Evolutionary conservation across 2,888 invertebrate genomes (phyloP).

Genomic region (Conomelus anceps): DNA sequence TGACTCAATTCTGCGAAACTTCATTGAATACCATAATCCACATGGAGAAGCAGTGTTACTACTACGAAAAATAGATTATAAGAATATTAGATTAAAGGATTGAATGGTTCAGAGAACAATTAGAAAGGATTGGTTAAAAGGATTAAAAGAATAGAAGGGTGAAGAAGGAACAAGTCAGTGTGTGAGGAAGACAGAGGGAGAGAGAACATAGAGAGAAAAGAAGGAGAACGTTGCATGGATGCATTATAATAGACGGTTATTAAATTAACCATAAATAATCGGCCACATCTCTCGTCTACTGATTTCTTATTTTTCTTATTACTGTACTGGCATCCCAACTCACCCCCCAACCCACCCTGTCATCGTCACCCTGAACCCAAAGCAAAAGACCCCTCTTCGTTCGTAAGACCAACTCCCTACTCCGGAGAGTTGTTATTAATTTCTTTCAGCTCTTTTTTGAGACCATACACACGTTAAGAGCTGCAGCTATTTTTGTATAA

Average conservation of each 20-base stretch:
- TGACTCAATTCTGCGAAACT: too few species aligned
- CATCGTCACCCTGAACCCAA: neutral
- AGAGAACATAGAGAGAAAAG: neutral
- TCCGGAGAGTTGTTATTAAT: neutral
- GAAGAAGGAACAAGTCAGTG: neutral
- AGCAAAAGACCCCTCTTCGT: neutral
- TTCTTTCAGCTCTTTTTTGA: neutral
- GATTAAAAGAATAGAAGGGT: too few species aligned
- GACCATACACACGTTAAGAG: neutral
- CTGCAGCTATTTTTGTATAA: neutral
- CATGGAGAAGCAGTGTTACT: too few species aligned
- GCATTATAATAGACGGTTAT: constrained; percentile 6
- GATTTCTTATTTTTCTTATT: neutral
- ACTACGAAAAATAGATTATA: neutral
- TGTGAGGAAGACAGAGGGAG: neutral
- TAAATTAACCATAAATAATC: constrained; percentile 13
- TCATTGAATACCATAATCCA: too few species aligned
- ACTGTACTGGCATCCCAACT: neutral
- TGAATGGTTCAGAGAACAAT: neutral
- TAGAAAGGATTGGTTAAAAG: too few species aligned
- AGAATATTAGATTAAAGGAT: neutral
- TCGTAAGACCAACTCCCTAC: neutral
- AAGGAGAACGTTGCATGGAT: neutral
- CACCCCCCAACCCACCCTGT: neutral
- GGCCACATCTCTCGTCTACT: neutral